phyloP scores from a whole-genome alignment of 2,888 invertebrate species.

The Chymomyza procnemis region DNA sequence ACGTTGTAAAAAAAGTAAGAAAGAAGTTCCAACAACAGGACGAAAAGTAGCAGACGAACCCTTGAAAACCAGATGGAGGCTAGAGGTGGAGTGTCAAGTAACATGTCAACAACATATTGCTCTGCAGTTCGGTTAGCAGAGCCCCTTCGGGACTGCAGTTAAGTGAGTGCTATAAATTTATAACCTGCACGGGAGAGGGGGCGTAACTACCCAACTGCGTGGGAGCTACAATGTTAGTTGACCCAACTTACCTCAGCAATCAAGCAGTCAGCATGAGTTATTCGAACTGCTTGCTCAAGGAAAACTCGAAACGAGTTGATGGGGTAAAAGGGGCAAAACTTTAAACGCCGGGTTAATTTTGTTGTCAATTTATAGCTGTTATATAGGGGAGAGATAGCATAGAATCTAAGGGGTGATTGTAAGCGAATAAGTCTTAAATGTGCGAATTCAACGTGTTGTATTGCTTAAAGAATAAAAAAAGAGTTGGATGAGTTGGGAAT shows the following conservation, averaged over 20 bases:
- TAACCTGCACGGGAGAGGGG: background rate
- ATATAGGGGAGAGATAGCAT: background rate
- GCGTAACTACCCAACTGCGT: background rate
- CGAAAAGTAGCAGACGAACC: background rate
- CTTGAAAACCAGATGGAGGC: background rate
- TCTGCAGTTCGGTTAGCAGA: background rate
- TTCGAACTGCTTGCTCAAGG: background rate
- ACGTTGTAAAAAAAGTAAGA: slow-evolving; percentile 37
- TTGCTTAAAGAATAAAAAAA: too few relatives aligned
- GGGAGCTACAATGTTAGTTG: background rate
- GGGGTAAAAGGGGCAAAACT: background rate
- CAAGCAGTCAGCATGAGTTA: background rate
- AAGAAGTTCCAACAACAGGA: background rate
- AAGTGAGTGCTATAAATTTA: slow-evolving; percentile 37
- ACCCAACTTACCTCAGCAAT: background rate
- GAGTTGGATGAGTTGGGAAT: too few relatives aligned
- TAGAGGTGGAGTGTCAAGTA: background rate
- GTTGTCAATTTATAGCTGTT: background rate
- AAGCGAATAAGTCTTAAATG: too few relatives aligned
- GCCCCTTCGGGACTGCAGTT: background rate
- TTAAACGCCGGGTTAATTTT: background rate
- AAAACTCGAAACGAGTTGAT: background rate
- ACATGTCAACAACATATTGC: background rate
- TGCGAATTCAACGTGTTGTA: too few relatives aligned
- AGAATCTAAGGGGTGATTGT: background rate